phyloP scores from a whole-genome alignment of 2,888 invertebrate genomes.

The Elmis aenea region DNA sequence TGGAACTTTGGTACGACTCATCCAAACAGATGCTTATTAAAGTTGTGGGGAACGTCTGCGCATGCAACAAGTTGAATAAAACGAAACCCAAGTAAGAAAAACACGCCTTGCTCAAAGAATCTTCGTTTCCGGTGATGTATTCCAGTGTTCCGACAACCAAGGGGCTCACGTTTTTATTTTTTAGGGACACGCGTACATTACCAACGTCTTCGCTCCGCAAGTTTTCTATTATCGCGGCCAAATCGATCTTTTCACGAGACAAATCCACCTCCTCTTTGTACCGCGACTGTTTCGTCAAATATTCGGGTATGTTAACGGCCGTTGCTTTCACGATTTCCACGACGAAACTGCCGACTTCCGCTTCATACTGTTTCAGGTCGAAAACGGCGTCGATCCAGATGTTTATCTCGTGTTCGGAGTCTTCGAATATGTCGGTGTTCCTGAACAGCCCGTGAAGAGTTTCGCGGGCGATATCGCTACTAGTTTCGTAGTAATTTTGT shows the following conservation, averaged over 20 bases:
- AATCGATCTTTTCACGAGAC: constrained; percentile 9
- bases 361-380: constrained; percentile 5
- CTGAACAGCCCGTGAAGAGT: constrained; percentile 54
- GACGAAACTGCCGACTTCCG: background rate
- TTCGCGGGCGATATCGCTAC: constrained; percentile 28
- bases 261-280: constrained; percentile 1
- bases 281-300: constrained; percentile 9
- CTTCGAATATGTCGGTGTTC: constrained; percentile 61
- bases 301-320: constrained; percentile 13
- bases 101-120: background rate
- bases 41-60: constrained; percentile 52
- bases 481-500: constrained; percentile 48
- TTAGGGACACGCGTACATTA: constrained; percentile 18
- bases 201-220: constrained; percentile 40
- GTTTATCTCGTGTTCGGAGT: constrained; percentile 56
- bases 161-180: constrained; percentile 30
- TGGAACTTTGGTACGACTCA: constrained; percentile 46
- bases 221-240: constrained; percentile 41
- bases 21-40: constrained; percentile 47
- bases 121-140: constrained; percentile 20
- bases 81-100: constrained; percentile 45
- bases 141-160: constrained; percentile 43
- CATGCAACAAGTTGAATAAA: constrained; percentile 55
- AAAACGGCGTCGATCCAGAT: constrained; percentile 18
- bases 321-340: constrained; percentile 10